These are phyloP conservation scores for Panurus biarmicus DNA, from an alignment of 2,113 vertebrate species.

Conservation along the genomic window DNA sequence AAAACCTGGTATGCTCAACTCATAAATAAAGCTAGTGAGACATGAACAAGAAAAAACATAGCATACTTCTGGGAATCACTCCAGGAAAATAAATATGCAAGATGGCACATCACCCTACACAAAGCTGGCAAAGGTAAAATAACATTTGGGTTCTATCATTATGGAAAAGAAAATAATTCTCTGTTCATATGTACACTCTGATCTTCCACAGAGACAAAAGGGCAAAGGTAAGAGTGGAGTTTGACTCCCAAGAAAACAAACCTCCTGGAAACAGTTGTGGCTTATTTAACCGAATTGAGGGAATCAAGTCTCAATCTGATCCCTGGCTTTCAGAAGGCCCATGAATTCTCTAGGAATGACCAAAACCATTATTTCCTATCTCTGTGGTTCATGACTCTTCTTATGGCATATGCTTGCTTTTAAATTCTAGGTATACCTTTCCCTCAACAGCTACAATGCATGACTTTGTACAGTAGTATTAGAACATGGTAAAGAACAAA, in stretches of 20 bases:
- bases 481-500: not conserved
- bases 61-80: conserved; percentile 36
- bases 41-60: conserved; percentile 36
- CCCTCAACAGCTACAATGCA: not conserved
- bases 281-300: not conserved
- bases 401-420: not conserved
- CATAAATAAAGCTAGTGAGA: conserved; percentile 42
- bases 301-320: not conserved
- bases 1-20: conserved; percentile 20
- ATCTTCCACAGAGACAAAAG: not conserved
- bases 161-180: conserved; percentile 31
- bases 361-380: not conserved
- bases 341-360: not conserved
- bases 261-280: not conserved
- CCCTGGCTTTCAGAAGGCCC: not conserved
- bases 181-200: not conserved
- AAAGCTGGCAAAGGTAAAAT: conserved; percentile 40
- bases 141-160: conserved; percentile 43
- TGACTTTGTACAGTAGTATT: not conserved
- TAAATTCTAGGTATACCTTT: not conserved
- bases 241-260: not conserved
- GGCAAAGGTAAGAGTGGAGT: not conserved
- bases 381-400: not conserved
- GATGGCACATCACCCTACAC: conserved; percentile 49
- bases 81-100: conserved; percentile 61